Percentiles rank a stretch among this genome's conserved stretches.
Conservation (phyloP, 2,113 vertebrate genomes). For the Phrynosoma blainvillii region DNA sequence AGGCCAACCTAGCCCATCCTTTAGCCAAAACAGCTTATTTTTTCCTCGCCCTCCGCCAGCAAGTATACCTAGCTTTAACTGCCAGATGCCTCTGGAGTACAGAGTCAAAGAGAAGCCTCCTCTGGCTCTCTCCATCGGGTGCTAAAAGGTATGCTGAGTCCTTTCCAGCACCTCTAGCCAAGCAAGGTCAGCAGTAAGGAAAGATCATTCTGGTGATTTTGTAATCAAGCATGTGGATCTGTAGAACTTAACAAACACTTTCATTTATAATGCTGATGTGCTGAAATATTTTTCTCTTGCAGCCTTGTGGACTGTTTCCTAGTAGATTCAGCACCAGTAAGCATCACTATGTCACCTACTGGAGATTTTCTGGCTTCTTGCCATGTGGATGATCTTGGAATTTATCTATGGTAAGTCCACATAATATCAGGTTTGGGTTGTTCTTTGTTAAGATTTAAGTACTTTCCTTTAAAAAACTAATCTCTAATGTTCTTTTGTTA, state of each 20-base stretch:
- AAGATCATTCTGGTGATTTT: background rate
- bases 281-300: constrained; percentile 15
- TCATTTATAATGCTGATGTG: too few species aligned
- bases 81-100: background rate
- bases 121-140: background rate
- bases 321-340: constrained; percentile 86
- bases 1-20: background rate
- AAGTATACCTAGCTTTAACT: background rate
- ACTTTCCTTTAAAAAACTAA: background rate
- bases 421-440: background rate
- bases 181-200: background rate
- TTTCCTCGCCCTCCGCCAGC: background rate
- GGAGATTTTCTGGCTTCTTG: constrained; percentile 93
- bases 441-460: background rate
- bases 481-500: background rate
- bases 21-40: background rate
- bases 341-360: constrained; percentile 91
- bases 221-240: background rate
- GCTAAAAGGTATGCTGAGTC: background rate
- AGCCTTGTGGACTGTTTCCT: constrained; percentile 95
- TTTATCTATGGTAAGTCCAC: constrained; percentile 91
- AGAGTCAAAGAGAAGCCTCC: background rate
- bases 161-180: background rate
- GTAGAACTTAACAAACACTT: background rate
- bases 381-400: constrained; percentile 92